Conservation (phyloP, 2,888 invertebrate species). For the Rhynchonema sp. region DNA sequence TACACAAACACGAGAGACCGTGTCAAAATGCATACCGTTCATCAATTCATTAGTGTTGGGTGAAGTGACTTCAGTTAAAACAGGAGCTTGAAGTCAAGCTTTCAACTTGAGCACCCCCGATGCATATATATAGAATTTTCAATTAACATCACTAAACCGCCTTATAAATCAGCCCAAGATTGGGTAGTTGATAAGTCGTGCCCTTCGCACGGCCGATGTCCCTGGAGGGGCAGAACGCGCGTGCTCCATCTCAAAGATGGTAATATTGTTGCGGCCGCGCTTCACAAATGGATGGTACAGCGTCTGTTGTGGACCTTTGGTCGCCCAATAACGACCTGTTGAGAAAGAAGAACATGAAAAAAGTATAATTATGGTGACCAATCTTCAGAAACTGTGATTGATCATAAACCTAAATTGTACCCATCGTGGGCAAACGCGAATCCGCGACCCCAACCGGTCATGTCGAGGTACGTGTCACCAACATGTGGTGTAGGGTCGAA, state of each 20-base stretch:
- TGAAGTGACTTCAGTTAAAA: no score
- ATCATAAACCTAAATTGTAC: slow-evolving; percentile 29
- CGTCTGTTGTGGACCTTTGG: slow-evolving; percentile 29
- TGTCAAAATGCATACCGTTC: no score
- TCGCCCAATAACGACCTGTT: slow-evolving; percentile 32
- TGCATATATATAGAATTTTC: no score
- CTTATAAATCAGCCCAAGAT: background rate
- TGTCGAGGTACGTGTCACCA: background rate
- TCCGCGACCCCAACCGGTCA: background rate
- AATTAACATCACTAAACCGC: no score
- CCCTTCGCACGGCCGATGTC: background rate
- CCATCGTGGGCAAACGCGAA: slow-evolving; percentile 10
- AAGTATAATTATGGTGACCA: no score
- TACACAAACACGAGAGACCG: no score
- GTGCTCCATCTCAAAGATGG: background rate
- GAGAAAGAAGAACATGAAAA: no score
- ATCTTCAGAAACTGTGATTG: no score
- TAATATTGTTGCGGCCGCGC: background rate
- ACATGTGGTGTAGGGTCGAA: background rate
- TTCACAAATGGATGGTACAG: slow-evolving; percentile 24
- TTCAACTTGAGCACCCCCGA: no score
- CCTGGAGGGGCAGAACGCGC: background rate
- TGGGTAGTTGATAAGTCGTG: background rate
- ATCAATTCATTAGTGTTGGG: no score
- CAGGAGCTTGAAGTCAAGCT: no score